phyloP scores from a whole-genome alignment of 2,888 invertebrate species.

The Melanotus villosus region DNA sequence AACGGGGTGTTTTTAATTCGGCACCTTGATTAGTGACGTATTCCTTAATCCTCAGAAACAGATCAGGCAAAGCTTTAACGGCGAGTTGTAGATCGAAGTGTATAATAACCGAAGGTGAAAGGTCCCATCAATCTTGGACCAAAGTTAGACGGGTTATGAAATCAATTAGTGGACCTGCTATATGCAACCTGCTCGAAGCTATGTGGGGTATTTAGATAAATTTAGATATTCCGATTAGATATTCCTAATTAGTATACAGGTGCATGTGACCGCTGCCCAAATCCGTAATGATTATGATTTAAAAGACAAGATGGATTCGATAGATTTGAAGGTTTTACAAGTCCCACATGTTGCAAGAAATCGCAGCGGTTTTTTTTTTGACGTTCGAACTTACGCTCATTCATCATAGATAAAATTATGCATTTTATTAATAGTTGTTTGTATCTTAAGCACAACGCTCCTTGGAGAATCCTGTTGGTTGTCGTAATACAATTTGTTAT shows the following conservation, averaged over 20 bases:
- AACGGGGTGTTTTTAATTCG: constrained; percentile 24
- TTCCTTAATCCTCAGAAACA: constrained; percentile 17
- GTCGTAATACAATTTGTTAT: constrained; percentile 32
- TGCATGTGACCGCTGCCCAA: constrained; percentile 41
- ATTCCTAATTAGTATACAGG: constrained; percentile 50
- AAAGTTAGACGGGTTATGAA: constrained; percentile 38
- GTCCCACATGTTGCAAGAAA: constrained; percentile 25
- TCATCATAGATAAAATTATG: constrained; percentile 18
- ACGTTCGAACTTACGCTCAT: neutral
- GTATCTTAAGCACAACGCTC: constrained; percentile 20
- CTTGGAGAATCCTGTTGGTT: constrained; percentile 29
- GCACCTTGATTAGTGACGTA: constrained; percentile 10
- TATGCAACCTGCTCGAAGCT: constrained; percentile 40
- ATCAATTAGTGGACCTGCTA: constrained; percentile 31
- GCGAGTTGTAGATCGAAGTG: constrained; percentile 10
- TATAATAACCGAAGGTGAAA: constrained; percentile 33
- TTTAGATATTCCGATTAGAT: constrained; percentile 45
- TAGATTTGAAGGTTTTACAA: constrained; percentile 21
- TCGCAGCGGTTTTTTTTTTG: constrained; percentile 19
- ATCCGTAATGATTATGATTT: constrained; percentile 47
- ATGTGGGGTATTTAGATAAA: constrained; percentile 37
- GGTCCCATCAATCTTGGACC: constrained; percentile 33
- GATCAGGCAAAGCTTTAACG: constrained; percentile 15
- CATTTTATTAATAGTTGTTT: constrained; percentile 25
- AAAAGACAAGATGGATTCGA: constrained; percentile 36